phyloP scores from a whole-genome alignment of 2,797 vertebrate genomes.

The Pangasius sanitwongsei region DNA sequence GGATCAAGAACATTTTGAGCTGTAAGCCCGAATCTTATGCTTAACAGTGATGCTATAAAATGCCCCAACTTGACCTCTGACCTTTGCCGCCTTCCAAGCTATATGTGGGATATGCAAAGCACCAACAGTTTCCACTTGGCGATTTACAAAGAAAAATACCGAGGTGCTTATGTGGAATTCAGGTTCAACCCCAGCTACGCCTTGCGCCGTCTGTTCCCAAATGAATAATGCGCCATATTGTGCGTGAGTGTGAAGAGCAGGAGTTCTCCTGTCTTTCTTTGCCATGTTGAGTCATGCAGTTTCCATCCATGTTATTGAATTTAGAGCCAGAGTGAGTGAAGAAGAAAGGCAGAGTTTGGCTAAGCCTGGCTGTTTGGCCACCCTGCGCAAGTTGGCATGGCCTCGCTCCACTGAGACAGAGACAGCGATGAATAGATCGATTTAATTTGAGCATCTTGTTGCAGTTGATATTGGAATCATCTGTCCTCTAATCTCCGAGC shows the following conservation, averaged over 20 bases:
- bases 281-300: constrained; percentile 17
- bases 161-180: neutral
- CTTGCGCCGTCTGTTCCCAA: constrained; percentile 21
- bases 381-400: constrained; percentile 4
- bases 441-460: constrained; percentile 28
- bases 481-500: constrained; percentile 17
- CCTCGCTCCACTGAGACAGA: constrained; percentile 7
- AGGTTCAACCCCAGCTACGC: neutral
- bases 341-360: constrained; percentile 24
- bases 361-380: constrained; percentile 26
- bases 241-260: constrained; percentile 14
- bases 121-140: neutral
- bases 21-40: neutral
- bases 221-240: constrained; percentile 6
- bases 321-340: constrained; percentile 12
- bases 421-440: constrained; percentile 21
- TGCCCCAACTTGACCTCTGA: neutral
- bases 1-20: neutral
- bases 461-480: constrained; percentile 28
- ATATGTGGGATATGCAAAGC: neutral
- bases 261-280: constrained; percentile 23
- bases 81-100: neutral
- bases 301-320: constrained; percentile 17
- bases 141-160: neutral
- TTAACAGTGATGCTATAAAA: neutral